Percentiles rank a stretch among this genome's conserved stretches.
These are phyloP conservation scores for Ypsolopha sequella DNA, from an alignment of 2,888 invertebrate genomes.

Conservation along the genomic window DNA sequence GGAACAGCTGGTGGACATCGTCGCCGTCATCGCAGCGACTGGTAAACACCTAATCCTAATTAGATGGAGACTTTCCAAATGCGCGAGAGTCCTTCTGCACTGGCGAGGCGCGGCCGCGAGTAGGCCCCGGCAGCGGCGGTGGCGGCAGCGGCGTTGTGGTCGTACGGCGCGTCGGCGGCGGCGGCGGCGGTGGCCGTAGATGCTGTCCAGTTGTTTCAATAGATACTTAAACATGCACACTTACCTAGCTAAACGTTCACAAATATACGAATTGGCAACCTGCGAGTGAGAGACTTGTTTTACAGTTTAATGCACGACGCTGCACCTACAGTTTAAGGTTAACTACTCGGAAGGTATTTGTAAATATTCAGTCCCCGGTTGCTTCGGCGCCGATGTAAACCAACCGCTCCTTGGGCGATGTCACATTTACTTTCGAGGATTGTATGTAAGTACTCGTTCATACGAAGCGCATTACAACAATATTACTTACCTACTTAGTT, in stretches of 20 bases:
- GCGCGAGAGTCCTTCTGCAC: neutral
- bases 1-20: neutral
- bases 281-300: constrained; percentile 16
- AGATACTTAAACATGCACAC: constrained; percentile 4
- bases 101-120: constrained; percentile 13
- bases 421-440: neutral
- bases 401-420: neutral
- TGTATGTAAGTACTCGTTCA: neutral
- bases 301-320: constrained; percentile 18
- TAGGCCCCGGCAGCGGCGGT: constrained; percentile 13
- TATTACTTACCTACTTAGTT: too few relatives aligned
- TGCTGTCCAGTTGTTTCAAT: neutral
- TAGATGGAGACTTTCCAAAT: constrained; percentile 38
- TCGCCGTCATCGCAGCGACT: neutral
- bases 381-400: neutral
- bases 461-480: too few relatives aligned
- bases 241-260: constrained; percentile 23
- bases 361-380: constrained; percentile 38
- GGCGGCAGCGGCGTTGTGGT: constrained; percentile 1
- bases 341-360: constrained; percentile 46
- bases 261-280: constrained; percentile 33
- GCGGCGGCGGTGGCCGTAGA: constrained; percentile 12
- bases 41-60: constrained; percentile 13
- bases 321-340: constrained; percentile 28
- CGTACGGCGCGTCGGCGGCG: constrained; percentile 22